These are phyloP conservation scores for Erebia epiphron DNA, from an alignment of 2,888 invertebrate genomes.

Conservation along the genomic window DNA sequence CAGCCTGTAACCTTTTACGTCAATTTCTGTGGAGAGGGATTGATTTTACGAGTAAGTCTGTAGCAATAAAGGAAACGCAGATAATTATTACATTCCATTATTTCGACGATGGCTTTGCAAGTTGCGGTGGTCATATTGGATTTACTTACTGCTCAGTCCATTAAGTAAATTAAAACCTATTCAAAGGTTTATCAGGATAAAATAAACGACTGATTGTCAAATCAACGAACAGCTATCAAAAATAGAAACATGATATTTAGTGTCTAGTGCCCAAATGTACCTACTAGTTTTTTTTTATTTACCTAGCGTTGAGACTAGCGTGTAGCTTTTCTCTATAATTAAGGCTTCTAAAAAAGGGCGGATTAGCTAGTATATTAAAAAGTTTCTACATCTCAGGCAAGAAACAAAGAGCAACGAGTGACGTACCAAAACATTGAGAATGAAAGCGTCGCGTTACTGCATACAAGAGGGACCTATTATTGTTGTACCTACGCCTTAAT, in stretches of 20 bases:
- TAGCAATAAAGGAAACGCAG: neutral
- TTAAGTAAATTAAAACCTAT: too few species aligned
- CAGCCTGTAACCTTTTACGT: constrained; percentile 28
- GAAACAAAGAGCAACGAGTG: constrained; percentile 16
- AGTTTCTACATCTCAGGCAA: neutral
- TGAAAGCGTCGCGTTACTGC: constrained; percentile 16
- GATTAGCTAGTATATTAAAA: neutral
- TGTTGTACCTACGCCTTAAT: constrained; percentile 37
- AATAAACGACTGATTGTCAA: too few species aligned
- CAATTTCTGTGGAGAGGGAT: constrained; percentile 20
- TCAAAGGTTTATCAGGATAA: too few species aligned
- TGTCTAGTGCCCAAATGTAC: too few species aligned
- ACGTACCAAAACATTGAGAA: constrained; percentile 15
- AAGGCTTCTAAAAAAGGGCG: too few species aligned
- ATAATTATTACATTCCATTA: neutral
- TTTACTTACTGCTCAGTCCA: neutral
- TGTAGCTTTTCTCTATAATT: too few species aligned
- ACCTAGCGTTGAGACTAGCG: too few species aligned
- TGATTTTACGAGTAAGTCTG: constrained; percentile 22
- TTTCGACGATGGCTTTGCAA: neutral
- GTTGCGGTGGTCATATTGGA: neutral
- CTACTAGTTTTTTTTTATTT: too few species aligned
- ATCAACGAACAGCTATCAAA: too few species aligned
- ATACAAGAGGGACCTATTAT: constrained; percentile 21
- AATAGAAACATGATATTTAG: too few species aligned